Evolutionary conservation across 2,113 vertebrate species (phyloP).

Genomic region (Steatornis caripensis): DNA sequence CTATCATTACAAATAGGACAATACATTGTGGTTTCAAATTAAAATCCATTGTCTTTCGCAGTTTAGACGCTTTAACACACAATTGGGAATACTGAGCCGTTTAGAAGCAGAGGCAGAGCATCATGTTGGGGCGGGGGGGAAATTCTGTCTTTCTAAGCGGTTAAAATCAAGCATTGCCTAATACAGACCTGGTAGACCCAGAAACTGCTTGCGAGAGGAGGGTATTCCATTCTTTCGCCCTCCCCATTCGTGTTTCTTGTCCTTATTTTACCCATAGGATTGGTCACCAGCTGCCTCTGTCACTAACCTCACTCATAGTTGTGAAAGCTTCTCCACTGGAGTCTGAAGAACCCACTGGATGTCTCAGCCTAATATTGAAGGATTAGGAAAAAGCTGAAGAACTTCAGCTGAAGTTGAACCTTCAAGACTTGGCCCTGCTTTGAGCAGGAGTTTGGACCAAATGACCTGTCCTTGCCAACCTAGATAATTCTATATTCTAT

Average conservation of each 20-base stretch:
- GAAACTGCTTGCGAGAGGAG: not conserved
- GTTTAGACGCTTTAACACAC: not conserved
- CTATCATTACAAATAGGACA: not conserved
- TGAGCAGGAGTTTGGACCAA: not conserved
- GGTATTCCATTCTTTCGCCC: not conserved
- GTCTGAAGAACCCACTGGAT: not conserved
- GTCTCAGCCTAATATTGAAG: not conserved
- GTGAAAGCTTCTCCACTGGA: not conserved
- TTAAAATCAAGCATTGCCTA: not conserved
- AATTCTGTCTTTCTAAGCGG: not conserved
- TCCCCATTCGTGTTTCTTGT: not conserved
- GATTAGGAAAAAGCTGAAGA: not conserved
- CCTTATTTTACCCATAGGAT: not conserved
- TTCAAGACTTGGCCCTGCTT: not conserved
- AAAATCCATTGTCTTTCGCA: not conserved
- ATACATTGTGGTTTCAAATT: not conserved
- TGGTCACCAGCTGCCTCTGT: not conserved
- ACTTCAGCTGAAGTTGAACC: not conserved
- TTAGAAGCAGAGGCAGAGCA: not conserved
- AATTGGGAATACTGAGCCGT: not conserved
- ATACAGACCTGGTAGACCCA: not conserved
- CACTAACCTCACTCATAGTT: not conserved
- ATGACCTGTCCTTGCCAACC: not conserved
- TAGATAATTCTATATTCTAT: not conserved
- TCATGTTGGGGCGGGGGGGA: fast-evolving